A percentile compares a stretch with the other conserved stretches of the same genome.
phyloP scores from a whole-genome alignment of 2,888 invertebrate species.

The Eristalis tenax region DNA sequence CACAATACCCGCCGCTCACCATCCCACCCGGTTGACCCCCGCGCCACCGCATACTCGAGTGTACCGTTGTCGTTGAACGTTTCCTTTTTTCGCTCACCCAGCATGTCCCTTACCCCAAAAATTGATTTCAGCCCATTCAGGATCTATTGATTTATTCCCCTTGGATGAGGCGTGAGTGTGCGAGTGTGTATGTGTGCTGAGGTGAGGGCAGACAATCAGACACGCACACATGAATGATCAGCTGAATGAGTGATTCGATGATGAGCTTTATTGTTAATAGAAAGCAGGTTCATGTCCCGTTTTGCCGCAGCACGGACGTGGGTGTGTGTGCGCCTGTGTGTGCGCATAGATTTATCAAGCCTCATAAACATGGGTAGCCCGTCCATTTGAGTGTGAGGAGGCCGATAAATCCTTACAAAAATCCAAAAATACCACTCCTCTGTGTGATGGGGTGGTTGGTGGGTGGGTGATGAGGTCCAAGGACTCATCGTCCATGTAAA shows the following conservation, averaged over 20 bases:
- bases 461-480: neutral
- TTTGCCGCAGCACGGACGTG: conserved; percentile 11
- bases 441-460: neutral
- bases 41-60: too few relatives aligned
- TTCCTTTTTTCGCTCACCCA: neutral
- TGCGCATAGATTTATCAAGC: conserved; percentile 11
- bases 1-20: neutral
- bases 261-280: conserved; percentile 63
- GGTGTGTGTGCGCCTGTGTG: neutral
- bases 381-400: conserved; percentile 4
- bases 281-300: conserved; percentile 52
- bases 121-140: conserved; percentile 27
- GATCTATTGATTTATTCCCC: conserved; percentile 34
- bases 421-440: neutral
- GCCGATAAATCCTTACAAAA: conserved; percentile 10
- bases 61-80: neutral
- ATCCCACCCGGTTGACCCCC: too few relatives aligned
- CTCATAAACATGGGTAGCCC: conserved; percentile 26
- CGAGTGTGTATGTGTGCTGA: neutral
- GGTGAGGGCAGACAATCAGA: conserved; percentile 22
- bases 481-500: neutral
- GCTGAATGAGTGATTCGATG: conserved; percentile 58
- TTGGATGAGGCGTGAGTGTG: neutral
- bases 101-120: neutral
- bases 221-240: conserved; percentile 58